phyloP scores from a whole-genome alignment of 1,140 invertebrate species.

The Cyclargus thomasi region DNA sequence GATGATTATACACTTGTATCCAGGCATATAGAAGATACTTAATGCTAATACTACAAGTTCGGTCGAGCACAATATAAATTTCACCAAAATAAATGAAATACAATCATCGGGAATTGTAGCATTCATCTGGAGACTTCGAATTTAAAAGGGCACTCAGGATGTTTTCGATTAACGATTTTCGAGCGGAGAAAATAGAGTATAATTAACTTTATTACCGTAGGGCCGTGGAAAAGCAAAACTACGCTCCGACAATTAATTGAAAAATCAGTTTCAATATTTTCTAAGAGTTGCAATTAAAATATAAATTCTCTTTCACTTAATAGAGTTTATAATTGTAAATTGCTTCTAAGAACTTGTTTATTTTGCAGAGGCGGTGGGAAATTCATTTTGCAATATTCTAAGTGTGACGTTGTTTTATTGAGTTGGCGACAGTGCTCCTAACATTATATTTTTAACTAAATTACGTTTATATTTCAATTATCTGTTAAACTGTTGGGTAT shows the following conservation, averaged over 20 bases:
- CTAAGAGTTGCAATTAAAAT: background rate
- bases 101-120: background rate
- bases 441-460: background rate
- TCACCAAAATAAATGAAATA: background rate
- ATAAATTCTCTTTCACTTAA: background rate
- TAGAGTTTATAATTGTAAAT: background rate
- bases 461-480: too few relatives aligned
- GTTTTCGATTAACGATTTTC: background rate
- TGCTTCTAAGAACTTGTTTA: background rate
- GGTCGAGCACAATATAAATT: background rate
- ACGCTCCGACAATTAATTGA: background rate
- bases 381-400: background rate
- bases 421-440: background rate
- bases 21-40: too few relatives aligned
- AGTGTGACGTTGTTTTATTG: background rate
- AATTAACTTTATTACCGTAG: background rate
- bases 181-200: background rate
- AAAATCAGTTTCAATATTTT: conserved; percentile 1
- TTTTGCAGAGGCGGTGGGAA: background rate
- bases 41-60: too few relatives aligned
- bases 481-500: too few relatives aligned
- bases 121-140: background rate
- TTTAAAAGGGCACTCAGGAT: background rate
- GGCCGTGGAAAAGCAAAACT: background rate
- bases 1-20: too few relatives aligned